These are phyloP conservation scores for Epinephelus coioides DNA, from an alignment of 2,797 vertebrate genomes.

Conservation along the genomic window DNA sequence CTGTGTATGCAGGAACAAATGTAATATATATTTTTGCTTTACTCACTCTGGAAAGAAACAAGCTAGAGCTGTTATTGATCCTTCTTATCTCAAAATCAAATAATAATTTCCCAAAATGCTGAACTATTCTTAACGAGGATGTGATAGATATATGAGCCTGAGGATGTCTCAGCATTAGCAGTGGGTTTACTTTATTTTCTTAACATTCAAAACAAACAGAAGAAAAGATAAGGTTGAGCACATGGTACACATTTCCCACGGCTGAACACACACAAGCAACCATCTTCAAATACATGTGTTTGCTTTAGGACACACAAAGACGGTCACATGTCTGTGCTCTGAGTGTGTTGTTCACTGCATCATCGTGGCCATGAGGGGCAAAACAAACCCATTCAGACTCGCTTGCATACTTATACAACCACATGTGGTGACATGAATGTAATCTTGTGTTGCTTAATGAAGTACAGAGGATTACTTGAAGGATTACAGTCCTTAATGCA, in stretches of 20 bases:
- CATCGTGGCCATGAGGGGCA: background rate
- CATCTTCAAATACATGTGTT: constrained; percentile 13
- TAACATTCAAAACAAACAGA: constrained; percentile 19
- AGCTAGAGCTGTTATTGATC: background rate
- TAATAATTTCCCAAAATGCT: background rate
- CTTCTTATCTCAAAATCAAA: background rate
- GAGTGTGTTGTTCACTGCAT: background rate
- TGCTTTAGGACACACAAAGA: constrained; percentile 9
- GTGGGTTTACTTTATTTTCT: background rate
- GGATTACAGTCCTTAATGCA: background rate
- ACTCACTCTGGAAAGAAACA: background rate
- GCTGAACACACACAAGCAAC: constrained; percentile 14
- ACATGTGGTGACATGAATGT: background rate
- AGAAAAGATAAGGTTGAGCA: background rate
- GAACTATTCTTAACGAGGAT: background rate
- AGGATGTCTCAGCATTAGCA: background rate
- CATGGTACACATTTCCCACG: constrained; percentile 7
- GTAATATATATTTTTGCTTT: background rate
- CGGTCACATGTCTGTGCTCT: background rate
- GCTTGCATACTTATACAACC: background rate
- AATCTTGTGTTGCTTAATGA: background rate
- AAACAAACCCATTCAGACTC: constrained; percentile 1
- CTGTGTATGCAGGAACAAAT: background rate
- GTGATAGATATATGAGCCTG: background rate
- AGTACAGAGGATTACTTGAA: background rate